Evolutionary conservation across 2,113 vertebrate genomes (phyloP).

Genomic region (Pseudonaja textilis): DNA sequence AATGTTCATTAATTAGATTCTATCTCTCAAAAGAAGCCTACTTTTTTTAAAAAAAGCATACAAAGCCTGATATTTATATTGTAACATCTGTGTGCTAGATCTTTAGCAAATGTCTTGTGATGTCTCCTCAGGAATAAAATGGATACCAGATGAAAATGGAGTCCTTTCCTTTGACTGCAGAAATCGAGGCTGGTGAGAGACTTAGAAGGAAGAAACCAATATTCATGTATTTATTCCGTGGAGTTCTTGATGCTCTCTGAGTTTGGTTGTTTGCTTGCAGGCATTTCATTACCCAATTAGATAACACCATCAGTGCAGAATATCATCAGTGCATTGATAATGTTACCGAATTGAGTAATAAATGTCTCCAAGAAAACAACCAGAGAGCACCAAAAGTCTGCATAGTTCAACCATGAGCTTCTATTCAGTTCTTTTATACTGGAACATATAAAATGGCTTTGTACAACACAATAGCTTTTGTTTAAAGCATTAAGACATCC

Average conservation of each 20-base stretch:
- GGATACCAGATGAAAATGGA: conserved; percentile 92
- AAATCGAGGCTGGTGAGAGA: conserved; percentile 89
- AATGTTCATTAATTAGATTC: neutral
- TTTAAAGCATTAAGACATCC: neutral
- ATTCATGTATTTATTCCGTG: neutral
- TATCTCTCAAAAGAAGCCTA: neutral
- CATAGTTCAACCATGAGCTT: neutral
- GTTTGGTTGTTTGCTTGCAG: neutral
- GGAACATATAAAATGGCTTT: neutral
- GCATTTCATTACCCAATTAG: neutral
- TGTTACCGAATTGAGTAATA: neutral
- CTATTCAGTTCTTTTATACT: neutral
- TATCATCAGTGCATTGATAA: neutral
- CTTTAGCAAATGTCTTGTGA: conserved; percentile 33
- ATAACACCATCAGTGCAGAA: neutral
- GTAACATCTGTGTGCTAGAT: neutral
- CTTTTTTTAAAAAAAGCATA: neutral
- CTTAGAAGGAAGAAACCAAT: neutral
- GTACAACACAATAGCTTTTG: neutral
- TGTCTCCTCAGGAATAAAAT: conserved; percentile 84
- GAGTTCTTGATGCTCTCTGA: neutral
- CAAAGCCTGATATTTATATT: neutral
- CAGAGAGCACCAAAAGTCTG: neutral
- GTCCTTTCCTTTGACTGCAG: conserved; percentile 93
- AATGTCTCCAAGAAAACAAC: neutral